Evolutionary conservation across 2,113 vertebrate species (phyloP).

Genomic region (Saimiri boliviensis): DNA sequence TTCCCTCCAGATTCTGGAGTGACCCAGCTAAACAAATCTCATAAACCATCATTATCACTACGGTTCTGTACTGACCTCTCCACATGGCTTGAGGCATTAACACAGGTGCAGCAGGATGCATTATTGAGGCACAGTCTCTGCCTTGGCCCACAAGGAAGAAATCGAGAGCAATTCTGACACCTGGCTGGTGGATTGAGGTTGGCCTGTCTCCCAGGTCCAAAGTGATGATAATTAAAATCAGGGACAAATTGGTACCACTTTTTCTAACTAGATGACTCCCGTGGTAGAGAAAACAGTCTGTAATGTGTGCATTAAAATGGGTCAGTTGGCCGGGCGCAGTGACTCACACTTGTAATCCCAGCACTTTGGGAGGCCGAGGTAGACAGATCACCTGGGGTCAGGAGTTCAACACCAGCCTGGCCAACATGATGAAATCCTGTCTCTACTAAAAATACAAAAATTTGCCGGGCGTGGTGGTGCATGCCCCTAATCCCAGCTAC

Average conservation of each 20-base stretch:
- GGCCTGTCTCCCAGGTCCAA: not conserved
- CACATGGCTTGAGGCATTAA: not conserved
- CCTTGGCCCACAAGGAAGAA: not conserved
- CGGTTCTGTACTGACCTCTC: not conserved
- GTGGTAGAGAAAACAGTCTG: not conserved
- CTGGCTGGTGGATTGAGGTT: not conserved
- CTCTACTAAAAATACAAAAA: no score
- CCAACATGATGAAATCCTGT: no score
- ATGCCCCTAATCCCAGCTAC: no score
- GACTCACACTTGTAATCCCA: no score
- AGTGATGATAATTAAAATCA: not conserved
- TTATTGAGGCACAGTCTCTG: not conserved
- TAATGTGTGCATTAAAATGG: not conserved
- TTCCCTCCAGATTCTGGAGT: not conserved
- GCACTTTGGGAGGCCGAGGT: no score
- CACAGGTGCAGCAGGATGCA: not conserved
- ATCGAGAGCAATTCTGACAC: not conserved
- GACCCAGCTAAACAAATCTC: not conserved
- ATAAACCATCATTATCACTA: not conserved
- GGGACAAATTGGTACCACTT: not conserved
- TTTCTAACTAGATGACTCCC: not conserved
- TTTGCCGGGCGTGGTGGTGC: no score
- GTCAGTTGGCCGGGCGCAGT: no score
- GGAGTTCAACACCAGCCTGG: no score
- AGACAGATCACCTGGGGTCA: no score